Conservation (phyloP, 2,888 invertebrate genomes). For the Ceramica pisi region DNA sequence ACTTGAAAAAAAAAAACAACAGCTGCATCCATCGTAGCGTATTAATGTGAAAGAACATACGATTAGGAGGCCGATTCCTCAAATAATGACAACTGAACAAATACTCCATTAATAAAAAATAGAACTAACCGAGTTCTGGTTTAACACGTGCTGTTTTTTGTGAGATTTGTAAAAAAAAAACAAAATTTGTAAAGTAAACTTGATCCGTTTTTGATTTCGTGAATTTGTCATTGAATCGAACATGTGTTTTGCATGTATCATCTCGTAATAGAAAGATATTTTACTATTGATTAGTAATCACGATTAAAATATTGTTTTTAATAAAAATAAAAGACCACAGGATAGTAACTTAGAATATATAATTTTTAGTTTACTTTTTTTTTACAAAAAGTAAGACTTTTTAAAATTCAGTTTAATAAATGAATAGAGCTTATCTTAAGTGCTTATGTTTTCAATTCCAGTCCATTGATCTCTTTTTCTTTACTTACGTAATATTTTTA, state of each 20-base stretch:
- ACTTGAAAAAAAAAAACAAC: slow-evolving; percentile 70
- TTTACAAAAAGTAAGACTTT: neutral
- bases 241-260: neutral
- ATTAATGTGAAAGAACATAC: slow-evolving; percentile 73
- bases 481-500: neutral
- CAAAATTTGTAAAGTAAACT: neutral
- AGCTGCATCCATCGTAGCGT: slow-evolving; percentile 80
- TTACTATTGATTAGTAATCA: neutral
- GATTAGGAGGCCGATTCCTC: slow-evolving; percentile 76
- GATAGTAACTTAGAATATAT: neutral
- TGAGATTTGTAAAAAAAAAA: slow-evolving; percentile 1
- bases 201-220: slow-evolving; percentile 2
- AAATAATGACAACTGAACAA: slow-evolving; percentile 84
- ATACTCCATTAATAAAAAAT: slow-evolving; percentile 75
- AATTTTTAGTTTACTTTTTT: neutral
- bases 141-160: slow-evolving; percentile 65
- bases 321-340: neutral
- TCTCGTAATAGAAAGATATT: neutral
- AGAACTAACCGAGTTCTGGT: slow-evolving; percentile 60
- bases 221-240: slow-evolving; percentile 22
- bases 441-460: neutral
- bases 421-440: neutral
- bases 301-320: too few species aligned
- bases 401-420: neutral
- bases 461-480: neutral